A percentile compares a stretch with the other conserved stretches of the same genome.
phyloP scores from a whole-genome alignment of 1,140 invertebrate genomes.

The Episyrphus balteatus region DNA sequence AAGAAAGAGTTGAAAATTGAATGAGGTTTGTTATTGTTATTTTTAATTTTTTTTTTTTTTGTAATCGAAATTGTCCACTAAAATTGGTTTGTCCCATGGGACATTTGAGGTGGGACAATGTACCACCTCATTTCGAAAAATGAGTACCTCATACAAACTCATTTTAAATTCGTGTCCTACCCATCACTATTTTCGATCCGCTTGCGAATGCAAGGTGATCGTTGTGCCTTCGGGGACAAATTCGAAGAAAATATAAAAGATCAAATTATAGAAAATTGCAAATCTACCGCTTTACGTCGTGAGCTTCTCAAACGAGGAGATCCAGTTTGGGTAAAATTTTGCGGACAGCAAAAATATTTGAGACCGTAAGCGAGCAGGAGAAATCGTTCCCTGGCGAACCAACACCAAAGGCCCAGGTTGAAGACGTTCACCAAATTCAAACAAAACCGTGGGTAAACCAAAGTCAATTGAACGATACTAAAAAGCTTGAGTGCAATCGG shows the following conservation, averaged over 20 bases:
- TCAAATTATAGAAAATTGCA: background rate
- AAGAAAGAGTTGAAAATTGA: too few species aligned
- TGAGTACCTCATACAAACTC: too few species aligned
- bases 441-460: background rate
- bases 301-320: background rate
- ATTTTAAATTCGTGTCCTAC: too few species aligned
- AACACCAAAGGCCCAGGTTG: background rate
- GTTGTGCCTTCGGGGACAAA: background rate
- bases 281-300: background rate
- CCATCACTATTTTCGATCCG: too few species aligned
- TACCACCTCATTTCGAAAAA: too few species aligned
- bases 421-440: background rate
- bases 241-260: constrained; percentile 1
- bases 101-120: too few species aligned
- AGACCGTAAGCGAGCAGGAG: background rate
- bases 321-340: background rate
- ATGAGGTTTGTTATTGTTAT: too few species aligned
- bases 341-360: background rate
- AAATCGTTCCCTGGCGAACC: background rate
- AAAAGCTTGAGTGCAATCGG: background rate
- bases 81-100: too few species aligned
- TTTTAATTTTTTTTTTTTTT: too few species aligned
- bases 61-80: too few species aligned
- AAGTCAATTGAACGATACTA: background rate
- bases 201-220: too few species aligned